phyloP scores from a whole-genome alignment of 1,140 invertebrate species.

The Ceratina japonica region DNA sequence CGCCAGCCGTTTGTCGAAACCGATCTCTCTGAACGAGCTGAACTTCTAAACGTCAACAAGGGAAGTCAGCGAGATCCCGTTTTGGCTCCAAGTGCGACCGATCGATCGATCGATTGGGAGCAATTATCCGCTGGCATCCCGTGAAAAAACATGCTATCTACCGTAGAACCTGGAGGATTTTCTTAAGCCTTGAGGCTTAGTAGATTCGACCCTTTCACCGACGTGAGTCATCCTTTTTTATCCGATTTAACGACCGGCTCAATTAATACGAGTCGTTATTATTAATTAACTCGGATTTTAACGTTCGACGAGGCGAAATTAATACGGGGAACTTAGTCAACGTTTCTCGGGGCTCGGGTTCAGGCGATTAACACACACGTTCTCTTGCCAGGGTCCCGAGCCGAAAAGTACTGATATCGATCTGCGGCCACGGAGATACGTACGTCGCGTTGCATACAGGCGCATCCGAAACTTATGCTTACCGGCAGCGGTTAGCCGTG shows the following conservation, averaged over 20 bases:
- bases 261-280: too few species aligned
- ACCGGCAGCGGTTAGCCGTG: conserved; percentile 25
- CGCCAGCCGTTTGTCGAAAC: conserved; percentile 59
- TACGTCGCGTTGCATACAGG: background rate
- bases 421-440: background rate
- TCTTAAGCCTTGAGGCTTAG: too few species aligned
- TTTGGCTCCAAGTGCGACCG: conserved; percentile 46
- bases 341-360: background rate
- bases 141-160: background rate
- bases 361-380: background rate
- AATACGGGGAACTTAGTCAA: background rate
- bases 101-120: conserved; percentile 42
- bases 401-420: conserved; percentile 20
- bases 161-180: too few species aligned
- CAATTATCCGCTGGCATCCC: conserved; percentile 50
- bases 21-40: background rate
- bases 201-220: too few species aligned
- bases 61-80: conserved; percentile 19
- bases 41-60: background rate
- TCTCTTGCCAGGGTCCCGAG: background rate
- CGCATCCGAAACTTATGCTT: conserved; percentile 30
- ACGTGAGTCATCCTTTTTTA: too few species aligned
- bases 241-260: too few species aligned
- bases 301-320: background rate
- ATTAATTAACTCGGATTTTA: too few species aligned